phyloP scores from a whole-genome alignment of 2,113 vertebrate genomes.

The Archilochus colubris region DNA sequence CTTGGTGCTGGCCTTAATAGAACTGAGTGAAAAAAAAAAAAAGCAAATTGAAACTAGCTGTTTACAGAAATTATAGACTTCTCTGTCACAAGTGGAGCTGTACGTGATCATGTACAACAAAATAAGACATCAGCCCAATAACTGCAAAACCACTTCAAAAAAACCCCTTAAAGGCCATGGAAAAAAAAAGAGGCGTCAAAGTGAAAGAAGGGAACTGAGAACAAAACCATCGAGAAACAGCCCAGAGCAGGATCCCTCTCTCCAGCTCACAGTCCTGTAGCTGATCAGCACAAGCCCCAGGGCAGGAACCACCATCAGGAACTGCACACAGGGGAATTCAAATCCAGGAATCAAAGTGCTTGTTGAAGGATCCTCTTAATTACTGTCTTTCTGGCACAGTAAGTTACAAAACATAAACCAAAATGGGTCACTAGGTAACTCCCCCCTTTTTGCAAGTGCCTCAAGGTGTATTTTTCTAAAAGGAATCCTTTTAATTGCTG shows the following conservation, averaged over 20 bases:
- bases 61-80: not conserved
- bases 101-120: not conserved
- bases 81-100: not conserved
- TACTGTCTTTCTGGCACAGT: not conserved
- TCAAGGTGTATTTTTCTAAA: not conserved
- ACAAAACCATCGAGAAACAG: not conserved
- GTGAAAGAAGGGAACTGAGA: constrained; percentile 53
- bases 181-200: not conserved
- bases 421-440: not conserved
- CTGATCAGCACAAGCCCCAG: rapidly evolving
- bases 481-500: not conserved
- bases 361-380: not conserved
- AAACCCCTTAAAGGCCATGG: not conserved
- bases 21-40: not conserved
- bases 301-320: not conserved
- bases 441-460: not conserved
- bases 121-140: not conserved
- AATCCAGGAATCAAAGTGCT: not conserved
- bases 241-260: not conserved
- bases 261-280: too few species aligned
- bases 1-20: not conserved
- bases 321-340: not conserved
- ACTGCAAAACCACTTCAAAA: constrained; percentile 58
- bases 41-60: not conserved
- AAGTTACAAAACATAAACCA: not conserved